These are phyloP conservation scores for Eupeodes latifasciatus DNA, from an alignment of 2,888 invertebrate species.

Conservation along the genomic window DNA sequence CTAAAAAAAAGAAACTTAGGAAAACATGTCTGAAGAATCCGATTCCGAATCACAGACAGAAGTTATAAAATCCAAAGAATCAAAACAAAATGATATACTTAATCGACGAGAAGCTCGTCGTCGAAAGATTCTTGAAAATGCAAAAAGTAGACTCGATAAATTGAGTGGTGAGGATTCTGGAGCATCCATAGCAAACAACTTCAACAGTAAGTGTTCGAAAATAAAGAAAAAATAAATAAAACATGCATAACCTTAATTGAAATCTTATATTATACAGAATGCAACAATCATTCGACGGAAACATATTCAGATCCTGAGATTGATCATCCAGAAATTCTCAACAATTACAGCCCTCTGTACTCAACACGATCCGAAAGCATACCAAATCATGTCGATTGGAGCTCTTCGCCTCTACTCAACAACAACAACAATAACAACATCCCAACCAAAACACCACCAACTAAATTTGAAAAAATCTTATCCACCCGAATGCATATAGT, in stretches of 20 bases:
- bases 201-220: constrained; percentile 29
- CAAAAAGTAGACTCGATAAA: constrained; percentile 62
- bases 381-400: constrained; percentile 41
- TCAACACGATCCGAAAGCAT: constrained; percentile 7
- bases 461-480: constrained; percentile 51
- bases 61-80: constrained; percentile 44
- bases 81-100: constrained; percentile 57
- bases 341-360: constrained; percentile 29
- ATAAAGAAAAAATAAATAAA: not conserved
- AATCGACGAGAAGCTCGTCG: constrained; percentile 61
- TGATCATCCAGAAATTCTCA: constrained; percentile 57
- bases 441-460: constrained; percentile 32
- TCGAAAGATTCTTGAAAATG: constrained; percentile 60
- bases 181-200: constrained; percentile 18
- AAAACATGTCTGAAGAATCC: constrained; percentile 61
- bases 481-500: constrained; percentile 51
- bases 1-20: constrained; percentile 14
- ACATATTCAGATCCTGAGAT: constrained; percentile 65
- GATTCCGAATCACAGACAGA: constrained; percentile 48
- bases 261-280: constrained; percentile 29
- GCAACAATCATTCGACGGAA: constrained; percentile 44
- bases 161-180: constrained; percentile 48
- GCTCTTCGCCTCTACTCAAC: constrained; percentile 31
- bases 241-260: not conserved
- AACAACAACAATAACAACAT: constrained; percentile 1